These are phyloP conservation scores for Digitonthophagus gazella DNA, from an alignment of 2,888 invertebrate species.

Conservation along the genomic window DNA sequence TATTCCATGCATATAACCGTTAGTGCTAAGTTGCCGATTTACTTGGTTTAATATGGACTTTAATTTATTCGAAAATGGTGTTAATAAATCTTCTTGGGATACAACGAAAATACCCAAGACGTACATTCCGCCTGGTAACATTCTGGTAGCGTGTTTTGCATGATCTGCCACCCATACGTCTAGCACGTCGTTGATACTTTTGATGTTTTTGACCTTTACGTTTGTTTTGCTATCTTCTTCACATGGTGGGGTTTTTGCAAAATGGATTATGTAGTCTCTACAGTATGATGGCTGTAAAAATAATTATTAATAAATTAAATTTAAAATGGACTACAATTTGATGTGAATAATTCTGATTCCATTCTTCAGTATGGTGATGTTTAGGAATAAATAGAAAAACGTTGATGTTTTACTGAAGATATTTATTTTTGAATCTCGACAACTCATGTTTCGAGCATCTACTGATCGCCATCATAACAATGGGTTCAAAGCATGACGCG, in stretches of 20 bases:
- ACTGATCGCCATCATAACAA: no score
- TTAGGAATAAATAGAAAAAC: no score
- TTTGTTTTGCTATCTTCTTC: constrained; percentile 46
- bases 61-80: constrained; percentile 58
- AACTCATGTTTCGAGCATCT: no score
- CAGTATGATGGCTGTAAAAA: constrained; percentile 58
- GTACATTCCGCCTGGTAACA: constrained; percentile 88
- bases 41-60: constrained; percentile 59
- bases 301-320: constrained; percentile 20
- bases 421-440: no score
- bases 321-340: no score
- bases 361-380: no score
- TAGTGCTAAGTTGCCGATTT: constrained; percentile 56
- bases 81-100: constrained; percentile 64
- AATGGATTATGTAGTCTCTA: constrained; percentile 75
- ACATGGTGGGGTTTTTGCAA: constrained; percentile 70
- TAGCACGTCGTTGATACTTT: constrained; percentile 58
- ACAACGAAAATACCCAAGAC: constrained; percentile 80
- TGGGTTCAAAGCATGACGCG: no score
- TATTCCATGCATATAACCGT: constrained; percentile 63
- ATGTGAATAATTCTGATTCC: no score
- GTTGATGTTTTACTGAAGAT: no score
- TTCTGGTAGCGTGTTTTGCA: constrained; percentile 81
- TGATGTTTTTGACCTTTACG: constrained; percentile 45
- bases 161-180: constrained; percentile 76